Conservation (phyloP, 2,113 vertebrate genomes). For the Alexandromys fortis region DNA sequence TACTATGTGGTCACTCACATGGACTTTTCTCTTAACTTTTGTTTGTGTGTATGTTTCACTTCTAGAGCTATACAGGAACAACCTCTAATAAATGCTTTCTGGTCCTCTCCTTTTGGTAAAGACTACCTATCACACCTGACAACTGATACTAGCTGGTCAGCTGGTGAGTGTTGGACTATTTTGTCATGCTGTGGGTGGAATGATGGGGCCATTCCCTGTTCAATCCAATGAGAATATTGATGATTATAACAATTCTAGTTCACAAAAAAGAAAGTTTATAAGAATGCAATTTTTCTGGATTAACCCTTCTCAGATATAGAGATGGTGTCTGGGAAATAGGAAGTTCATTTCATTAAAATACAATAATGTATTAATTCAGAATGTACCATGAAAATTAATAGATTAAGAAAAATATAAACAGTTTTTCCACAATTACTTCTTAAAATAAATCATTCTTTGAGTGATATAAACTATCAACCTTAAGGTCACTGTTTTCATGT, state of each 20-base stretch:
- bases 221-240: background rate
- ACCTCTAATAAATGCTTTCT: background rate
- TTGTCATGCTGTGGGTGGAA: background rate
- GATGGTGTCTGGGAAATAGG: background rate
- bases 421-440: background rate
- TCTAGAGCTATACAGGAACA: background rate
- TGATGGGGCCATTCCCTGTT: background rate
- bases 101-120: background rate
- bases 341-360: background rate
- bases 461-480: background rate
- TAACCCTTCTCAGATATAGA: background rate
- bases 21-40: background rate
- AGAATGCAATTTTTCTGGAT: background rate
- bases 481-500: background rate
- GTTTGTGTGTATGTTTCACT: background rate
- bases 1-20: too few relatives aligned
- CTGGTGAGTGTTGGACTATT: background rate
- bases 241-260: background rate
- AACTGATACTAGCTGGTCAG: background rate
- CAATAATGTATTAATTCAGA: constrained; percentile 30
- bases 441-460: background rate
- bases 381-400: background rate
- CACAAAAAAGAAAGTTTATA: background rate
- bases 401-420: background rate
- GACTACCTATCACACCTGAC: rapidly evolving